Evolutionary conservation across 2,888 invertebrate species (phyloP).

Genomic region (Acleris cristana): DNA sequence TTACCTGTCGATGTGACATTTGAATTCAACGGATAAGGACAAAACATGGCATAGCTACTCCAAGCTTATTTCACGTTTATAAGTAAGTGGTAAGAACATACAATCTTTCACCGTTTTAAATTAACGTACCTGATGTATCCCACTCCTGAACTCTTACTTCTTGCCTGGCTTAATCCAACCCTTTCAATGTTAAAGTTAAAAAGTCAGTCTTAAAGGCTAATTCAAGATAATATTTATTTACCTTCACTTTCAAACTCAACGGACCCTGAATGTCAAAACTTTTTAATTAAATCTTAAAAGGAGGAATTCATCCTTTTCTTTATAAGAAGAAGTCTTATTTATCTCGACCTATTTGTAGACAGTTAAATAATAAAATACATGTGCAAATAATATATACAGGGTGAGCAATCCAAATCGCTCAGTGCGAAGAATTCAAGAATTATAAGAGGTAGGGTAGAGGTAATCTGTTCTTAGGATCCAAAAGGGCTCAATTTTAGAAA

Average conservation of each 20-base stretch:
- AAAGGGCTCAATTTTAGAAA: too few species aligned
- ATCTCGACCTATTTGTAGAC: conserved; percentile 2
- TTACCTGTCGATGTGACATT: too few species aligned
- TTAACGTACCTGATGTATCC: background rate
- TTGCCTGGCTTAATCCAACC: conserved; percentile 1
- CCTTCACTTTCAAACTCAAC: conserved; percentile 24
- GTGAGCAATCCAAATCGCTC: too few species aligned
- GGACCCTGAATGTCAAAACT: conserved; percentile 26
- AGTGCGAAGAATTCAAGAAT: too few species aligned
- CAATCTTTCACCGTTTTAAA: too few species aligned
- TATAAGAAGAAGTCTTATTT: conserved; percentile 14
- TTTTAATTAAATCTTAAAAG: conserved; percentile 25
- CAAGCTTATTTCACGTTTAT: too few species aligned
- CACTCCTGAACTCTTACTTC: background rate
- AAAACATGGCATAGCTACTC: too few species aligned
- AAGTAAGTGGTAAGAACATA: too few species aligned
- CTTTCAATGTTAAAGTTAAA: conserved; percentile 6
- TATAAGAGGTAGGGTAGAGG: too few species aligned
- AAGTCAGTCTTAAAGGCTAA: conserved; percentile 11
- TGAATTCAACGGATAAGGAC: too few species aligned
- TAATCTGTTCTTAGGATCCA: too few species aligned
- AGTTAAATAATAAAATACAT: background rate
- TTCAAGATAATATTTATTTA: conserved; percentile 29
- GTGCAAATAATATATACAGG: too few species aligned
- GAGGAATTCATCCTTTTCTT: conserved; percentile 9